Percentiles rank a stretch among this genome's conserved stretches.
These are phyloP conservation scores for Drosophila ambigua DNA, from an alignment of 1,140 invertebrate species.

Conservation along the genomic window DNA sequence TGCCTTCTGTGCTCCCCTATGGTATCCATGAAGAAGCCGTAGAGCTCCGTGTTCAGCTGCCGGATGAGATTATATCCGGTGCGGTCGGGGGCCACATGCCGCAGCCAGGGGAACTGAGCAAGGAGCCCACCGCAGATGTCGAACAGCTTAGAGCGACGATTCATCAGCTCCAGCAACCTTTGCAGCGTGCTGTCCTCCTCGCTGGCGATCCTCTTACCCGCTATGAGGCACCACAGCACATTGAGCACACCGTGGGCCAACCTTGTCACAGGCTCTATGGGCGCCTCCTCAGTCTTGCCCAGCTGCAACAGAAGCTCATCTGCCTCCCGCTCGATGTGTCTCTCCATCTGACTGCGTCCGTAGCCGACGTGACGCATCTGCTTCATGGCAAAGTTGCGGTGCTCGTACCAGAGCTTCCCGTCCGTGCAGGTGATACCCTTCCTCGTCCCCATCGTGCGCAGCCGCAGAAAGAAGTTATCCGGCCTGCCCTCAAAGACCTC, in stretches of 20 bases:
- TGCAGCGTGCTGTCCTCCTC: conserved; percentile 85
- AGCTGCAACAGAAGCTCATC: conserved; percentile 84
- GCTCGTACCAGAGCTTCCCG: conserved; percentile 89
- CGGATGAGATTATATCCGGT: conserved; percentile 89
- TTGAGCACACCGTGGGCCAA: conserved; percentile 88
- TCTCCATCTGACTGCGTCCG: conserved; percentile 89
- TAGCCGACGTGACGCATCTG: conserved; percentile 90
- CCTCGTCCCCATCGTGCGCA: conserved; percentile 88
- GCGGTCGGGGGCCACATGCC: conserved; percentile 87
- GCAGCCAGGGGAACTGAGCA: conserved; percentile 88
- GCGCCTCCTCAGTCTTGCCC: conserved; percentile 74
- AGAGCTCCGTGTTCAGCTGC: conserved; percentile 87
- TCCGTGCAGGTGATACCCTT: conserved; percentile 90
- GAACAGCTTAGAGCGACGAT: conserved; percentile 87
- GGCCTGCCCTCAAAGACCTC: conserved; percentile 90
- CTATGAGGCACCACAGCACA: conserved; percentile 89
- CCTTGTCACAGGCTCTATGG: conserved; percentile 78
- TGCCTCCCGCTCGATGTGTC: conserved; percentile 88
- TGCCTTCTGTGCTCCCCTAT: conserved; percentile 87
- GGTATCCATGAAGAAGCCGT: conserved; percentile 85
- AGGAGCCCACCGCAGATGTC: conserved; percentile 89
- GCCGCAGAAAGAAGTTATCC: conserved; percentile 88
- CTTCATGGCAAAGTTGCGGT: conserved; percentile 89
- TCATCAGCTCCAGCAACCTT: conserved; percentile 87
- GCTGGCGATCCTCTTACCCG: conserved; percentile 86